These are phyloP conservation scores for Labrus mixtus DNA, from an alignment of 2,113 vertebrate genomes.

Conservation along the genomic window DNA sequence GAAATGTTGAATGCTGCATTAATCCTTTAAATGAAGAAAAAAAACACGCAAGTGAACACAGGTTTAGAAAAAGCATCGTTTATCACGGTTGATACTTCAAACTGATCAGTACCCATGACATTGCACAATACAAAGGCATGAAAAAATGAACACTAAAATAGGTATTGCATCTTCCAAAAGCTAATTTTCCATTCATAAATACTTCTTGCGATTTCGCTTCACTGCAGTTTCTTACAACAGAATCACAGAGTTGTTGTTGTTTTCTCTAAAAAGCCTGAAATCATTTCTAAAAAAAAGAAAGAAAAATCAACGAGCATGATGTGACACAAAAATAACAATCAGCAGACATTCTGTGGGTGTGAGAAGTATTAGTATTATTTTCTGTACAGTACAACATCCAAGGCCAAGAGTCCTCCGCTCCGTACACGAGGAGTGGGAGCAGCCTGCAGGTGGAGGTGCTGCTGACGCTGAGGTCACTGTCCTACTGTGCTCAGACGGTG, in stretches of 20 bases:
- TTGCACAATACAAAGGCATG: conserved; percentile 84
- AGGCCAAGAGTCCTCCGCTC: conserved; percentile 68
- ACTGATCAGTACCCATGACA: conserved; percentile 79
- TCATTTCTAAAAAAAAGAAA: conserved; percentile 57
- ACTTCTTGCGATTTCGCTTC: conserved; percentile 69
- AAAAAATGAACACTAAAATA: conserved; percentile 80
- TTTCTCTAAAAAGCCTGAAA: conserved; percentile 70
- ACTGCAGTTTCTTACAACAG: conserved; percentile 82
- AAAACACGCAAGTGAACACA: not conserved
- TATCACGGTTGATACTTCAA: conserved; percentile 70
- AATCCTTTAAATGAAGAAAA: not conserved
- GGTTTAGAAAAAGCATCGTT: conserved; percentile 67
- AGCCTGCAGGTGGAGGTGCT: conserved; percentile 6
- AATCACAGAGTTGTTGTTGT: conserved; percentile 69
- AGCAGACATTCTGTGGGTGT: conserved; percentile 80
- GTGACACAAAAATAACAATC: conserved; percentile 65
- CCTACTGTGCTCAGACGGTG: conserved; percentile 35
- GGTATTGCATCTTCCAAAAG: conserved; percentile 81
- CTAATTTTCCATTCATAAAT: conserved; percentile 83
- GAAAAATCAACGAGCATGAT: conserved; percentile 55
- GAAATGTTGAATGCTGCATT: no score
- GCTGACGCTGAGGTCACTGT: not conserved
- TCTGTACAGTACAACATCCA: conserved; percentile 79
- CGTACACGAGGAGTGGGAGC: not conserved
- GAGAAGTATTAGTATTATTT: conserved; percentile 36